Evolutionary conservation across 2,888 invertebrate species (phyloP).

Genomic region (Scaeva pyrastri): DNA sequence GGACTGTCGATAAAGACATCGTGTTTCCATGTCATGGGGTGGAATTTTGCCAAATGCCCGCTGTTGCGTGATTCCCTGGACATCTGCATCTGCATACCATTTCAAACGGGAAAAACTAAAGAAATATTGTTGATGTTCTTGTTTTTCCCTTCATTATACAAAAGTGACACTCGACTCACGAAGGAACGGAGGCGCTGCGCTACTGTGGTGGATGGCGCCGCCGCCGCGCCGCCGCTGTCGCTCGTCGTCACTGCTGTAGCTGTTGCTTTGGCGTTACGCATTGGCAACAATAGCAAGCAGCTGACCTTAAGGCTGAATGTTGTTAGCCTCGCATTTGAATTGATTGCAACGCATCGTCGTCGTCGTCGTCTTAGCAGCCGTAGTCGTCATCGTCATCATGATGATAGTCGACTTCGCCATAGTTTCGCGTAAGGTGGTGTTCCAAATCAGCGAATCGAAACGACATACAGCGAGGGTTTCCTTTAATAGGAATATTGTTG

Average conservation of each 20-base stretch:
- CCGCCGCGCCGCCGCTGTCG: neutral
- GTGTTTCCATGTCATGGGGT: constrained; percentile 33
- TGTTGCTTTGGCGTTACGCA: constrained; percentile 54
- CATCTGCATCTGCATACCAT: constrained; percentile 58
- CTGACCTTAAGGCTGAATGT: constrained; percentile 63
- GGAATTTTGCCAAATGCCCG: constrained; percentile 64
- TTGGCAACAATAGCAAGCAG: constrained; percentile 62
- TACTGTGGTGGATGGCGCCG: neutral
- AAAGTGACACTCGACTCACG: constrained; percentile 22
- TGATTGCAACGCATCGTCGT: constrained; percentile 28
- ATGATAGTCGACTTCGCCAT: neutral
- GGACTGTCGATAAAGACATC: constrained; percentile 46
- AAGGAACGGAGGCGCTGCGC: too few relatives aligned
- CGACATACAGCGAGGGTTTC: constrained; percentile 52
- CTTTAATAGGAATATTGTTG: constrained; percentile 22
- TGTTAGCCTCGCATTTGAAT: constrained; percentile 46
- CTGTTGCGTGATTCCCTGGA: constrained; percentile 70
- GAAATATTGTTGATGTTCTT: constrained; percentile 57
- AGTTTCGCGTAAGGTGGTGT: constrained; percentile 75
- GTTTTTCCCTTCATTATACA: constrained; percentile 49
- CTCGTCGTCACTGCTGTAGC: too few relatives aligned
- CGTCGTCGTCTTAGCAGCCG: neutral
- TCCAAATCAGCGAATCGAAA: constrained; percentile 74
- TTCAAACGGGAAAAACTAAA: constrained; percentile 47
- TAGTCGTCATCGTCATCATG: neutral